These are phyloP conservation scores for Chamaea fasciata DNA, from an alignment of 2,113 vertebrate genomes.

Conservation along the genomic window DNA sequence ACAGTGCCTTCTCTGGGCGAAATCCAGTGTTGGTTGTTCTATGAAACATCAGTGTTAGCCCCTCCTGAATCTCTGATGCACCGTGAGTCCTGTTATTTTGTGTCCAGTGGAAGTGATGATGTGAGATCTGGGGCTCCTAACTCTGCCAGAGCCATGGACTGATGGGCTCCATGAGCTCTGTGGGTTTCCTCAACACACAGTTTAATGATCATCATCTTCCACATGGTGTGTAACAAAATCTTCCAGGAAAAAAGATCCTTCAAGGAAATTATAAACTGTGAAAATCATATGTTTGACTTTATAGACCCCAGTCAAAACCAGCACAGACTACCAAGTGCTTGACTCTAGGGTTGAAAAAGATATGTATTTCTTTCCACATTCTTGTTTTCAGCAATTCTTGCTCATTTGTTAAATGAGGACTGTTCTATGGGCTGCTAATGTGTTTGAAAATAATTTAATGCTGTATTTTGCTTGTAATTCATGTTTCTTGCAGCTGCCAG, in stretches of 20 bases:
- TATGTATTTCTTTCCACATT: neutral
- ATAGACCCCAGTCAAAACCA: neutral
- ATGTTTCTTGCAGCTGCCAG: neutral
- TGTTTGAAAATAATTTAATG: neutral
- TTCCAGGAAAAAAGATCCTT: neutral
- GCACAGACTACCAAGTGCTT: neutral
- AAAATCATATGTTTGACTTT: neutral
- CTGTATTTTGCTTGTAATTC: neutral
- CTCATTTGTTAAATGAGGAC: neutral
- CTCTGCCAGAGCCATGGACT: rapidly evolving
- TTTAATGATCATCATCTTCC: neutral
- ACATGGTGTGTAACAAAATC: neutral
- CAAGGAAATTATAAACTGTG: neutral
- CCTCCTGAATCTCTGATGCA: neutral
- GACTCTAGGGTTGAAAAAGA: neutral
- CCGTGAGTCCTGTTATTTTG: neutral
- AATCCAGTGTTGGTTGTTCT: neutral
- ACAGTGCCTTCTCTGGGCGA: neutral
- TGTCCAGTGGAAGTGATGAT: neutral
- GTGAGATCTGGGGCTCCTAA: neutral
- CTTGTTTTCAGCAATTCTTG: neutral
- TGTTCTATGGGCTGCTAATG: neutral
- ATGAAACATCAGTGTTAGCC: neutral
- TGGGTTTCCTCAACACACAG: neutral
- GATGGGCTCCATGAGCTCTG: neutral